These are phyloP conservation scores for Lacerta agilis DNA, from an alignment of 2,797 vertebrate species.

Conservation along the genomic window DNA sequence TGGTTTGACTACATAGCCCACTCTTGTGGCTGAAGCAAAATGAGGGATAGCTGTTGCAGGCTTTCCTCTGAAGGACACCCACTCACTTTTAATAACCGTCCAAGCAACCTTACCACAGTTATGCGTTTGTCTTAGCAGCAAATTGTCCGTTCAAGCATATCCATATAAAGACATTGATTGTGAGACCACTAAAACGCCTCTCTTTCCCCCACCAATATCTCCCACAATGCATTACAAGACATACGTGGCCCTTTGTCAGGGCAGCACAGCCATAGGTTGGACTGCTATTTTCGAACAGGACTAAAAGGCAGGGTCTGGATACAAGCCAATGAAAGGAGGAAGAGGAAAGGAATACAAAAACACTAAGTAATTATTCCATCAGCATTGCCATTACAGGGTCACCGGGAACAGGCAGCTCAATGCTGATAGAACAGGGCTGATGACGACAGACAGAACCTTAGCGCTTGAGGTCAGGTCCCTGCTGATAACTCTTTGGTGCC, in stretches of 20 bases:
- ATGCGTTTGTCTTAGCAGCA: conserved; percentile 3
- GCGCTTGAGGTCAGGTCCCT: background rate
- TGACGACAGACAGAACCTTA: conserved; percentile 32
- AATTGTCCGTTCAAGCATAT: background rate
- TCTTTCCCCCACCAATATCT: conserved; percentile 59
- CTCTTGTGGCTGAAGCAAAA: background rate
- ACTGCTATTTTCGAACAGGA: conserved; percentile 83
- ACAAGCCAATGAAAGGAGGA: conserved; percentile 90
- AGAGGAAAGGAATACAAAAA: conserved; percentile 75
- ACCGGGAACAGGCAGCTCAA: conserved; percentile 79
- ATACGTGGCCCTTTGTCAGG: conserved; percentile 49
- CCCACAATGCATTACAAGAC: conserved; percentile 88
- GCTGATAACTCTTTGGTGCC: background rate
- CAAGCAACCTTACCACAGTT: background rate
- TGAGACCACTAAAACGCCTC: background rate
- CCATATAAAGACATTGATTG: background rate
- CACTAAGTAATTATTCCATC: conserved; percentile 73
- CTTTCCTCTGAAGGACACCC: conserved; percentile 29
- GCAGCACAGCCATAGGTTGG: conserved; percentile 88
- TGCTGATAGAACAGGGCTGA: conserved; percentile 78
- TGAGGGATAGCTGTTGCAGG: conserved; percentile 43
- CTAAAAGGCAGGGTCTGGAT: conserved; percentile 81
- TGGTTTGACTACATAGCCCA: background rate
- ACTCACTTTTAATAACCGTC: conserved; percentile 12
- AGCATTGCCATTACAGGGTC: conserved; percentile 78